These are phyloP conservation scores for Opisthocomus hoazin DNA, from an alignment of 2,113 vertebrate species.

Conservation along the genomic window DNA sequence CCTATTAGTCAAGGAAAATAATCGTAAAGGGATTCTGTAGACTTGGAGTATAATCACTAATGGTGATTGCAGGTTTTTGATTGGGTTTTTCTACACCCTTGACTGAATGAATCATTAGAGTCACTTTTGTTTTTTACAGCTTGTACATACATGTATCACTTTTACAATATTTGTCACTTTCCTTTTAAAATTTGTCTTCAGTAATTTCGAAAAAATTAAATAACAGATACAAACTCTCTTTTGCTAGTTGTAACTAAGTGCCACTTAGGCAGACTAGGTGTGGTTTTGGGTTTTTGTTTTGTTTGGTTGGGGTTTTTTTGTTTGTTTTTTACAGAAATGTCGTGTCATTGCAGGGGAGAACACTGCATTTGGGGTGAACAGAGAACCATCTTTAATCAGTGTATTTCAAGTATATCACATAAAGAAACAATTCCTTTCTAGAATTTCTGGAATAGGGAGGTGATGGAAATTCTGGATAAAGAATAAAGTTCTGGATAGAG, in stretches of 20 bases:
- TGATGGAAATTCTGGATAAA: neutral
- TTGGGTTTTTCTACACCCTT: neutral
- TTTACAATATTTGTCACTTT: neutral
- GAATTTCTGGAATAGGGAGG: neutral
- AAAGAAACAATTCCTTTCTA: neutral
- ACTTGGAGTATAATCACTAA: neutral
- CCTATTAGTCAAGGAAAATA: conserved; percentile 31
- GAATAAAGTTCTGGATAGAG: neutral
- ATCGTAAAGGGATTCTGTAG: neutral
- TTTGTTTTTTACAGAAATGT: neutral
- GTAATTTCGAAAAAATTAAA: neutral
- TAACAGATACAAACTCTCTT: neutral
- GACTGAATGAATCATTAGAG: neutral
- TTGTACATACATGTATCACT: neutral
- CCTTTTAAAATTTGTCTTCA: neutral
- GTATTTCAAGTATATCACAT: neutral
- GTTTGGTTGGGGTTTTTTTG: neutral
- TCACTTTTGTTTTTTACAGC: neutral
- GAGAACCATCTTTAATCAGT: neutral
- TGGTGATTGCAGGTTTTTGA: neutral
- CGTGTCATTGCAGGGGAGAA: neutral
- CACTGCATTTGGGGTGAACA: neutral
- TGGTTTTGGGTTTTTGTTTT: too few species aligned
- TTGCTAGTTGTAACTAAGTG: neutral
- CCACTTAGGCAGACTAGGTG: neutral